Base-by-base conservation (phyloP, 2,797 vertebrate genomes). In the Bovichtus variegatus region DNA sequence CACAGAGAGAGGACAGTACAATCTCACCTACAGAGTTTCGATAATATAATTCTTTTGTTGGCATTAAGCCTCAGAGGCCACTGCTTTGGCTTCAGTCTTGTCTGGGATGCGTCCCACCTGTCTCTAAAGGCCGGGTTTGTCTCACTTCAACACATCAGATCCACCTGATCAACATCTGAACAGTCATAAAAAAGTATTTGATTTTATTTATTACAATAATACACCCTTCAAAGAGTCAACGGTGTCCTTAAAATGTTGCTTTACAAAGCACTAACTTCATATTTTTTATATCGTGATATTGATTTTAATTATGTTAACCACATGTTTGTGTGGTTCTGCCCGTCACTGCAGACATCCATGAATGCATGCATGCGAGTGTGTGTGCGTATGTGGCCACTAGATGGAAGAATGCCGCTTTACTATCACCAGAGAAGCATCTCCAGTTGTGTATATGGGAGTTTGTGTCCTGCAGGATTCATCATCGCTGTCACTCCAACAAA, bases 341-440 rank as follows among this genome's bases (percentile, higher is more conserved):
- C 7, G 5, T 63, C 2, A n/a, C 23, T 47, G 50, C 16, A 31
- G 43, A 12, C 36, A 10, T 54, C n/a, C 63, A 71, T 64, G 43
- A 51, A 41, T 19, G 10, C 8, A 27, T 53, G 51, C 38, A 36
- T 49, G 58, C 29, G 55, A 55, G 50, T 76, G 80, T 72, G 61
- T 81, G 12, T 72, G 58, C 69, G 83, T 54, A 64, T 84, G 76
- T 90, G 91, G 67, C 94, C 93, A 94, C 93, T 94, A 94, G 92
- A 89, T 91, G 94, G 92, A 84, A 92, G 87, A 91, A 86, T 89
- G 76, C 80, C 85, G 82, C 91, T 86, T 87, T 44, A 59, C 63
- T 69, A 38, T n/a, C 49, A 54, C 70, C 54, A 62, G 46, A 60
- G 44, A 54, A 18, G 21, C 15, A 5, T 71, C 50, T 64, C 59